Evolutionary conservation across 2,888 invertebrate species (phyloP), one percentile per base, ranked within the genome.

Genomic region (Asteroscopus sphinx): DNA sequence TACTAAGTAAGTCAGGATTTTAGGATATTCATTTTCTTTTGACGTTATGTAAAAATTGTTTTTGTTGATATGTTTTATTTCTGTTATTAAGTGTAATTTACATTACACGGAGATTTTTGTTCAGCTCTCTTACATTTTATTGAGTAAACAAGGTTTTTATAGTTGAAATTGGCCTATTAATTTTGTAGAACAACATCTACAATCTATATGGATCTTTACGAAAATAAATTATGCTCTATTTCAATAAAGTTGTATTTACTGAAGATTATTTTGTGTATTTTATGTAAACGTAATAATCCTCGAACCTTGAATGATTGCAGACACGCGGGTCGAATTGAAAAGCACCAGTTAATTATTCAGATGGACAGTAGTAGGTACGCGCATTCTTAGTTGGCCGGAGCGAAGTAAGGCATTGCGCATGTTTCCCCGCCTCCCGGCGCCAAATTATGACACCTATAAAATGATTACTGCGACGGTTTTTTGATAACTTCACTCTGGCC

Each of bases 51-150:
- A 70, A 55, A 67, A 74, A 64, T 67, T 75, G 62, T 75, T 75
- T 72, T 75, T 75, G 73, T 74, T 75, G 45, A 57, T 66, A 71
- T 59, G 57, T 70, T 75, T 70, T 75, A 75, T 63, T 70, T 73
- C 41, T 70, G 56, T 75, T 75, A 63, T 47, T 64, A 49, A 62
- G 62, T 68, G 30, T 64, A 59, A 63, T 62, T 47, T 56, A 49
- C 54, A 26, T 35, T 53, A 52, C 35, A 33, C 39, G 25, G 17
- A 48, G 46, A 52, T 4, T 21, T 61, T 45, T 56, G 46, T 47
- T 45, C 21, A 47, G 56, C 58, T 73, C 64, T 68, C 53, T 59
- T 56, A 46, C 15, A 42, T 47, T 49, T 12, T 47, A 44, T 46
- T 37, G 13, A 39, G 16, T 37, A 42, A 41, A 21, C 40, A 28